These are phyloP conservation scores for Synergus laeviventris DNA, from an alignment of 2,888 invertebrate genomes.

Conservation along the genomic window DNA sequence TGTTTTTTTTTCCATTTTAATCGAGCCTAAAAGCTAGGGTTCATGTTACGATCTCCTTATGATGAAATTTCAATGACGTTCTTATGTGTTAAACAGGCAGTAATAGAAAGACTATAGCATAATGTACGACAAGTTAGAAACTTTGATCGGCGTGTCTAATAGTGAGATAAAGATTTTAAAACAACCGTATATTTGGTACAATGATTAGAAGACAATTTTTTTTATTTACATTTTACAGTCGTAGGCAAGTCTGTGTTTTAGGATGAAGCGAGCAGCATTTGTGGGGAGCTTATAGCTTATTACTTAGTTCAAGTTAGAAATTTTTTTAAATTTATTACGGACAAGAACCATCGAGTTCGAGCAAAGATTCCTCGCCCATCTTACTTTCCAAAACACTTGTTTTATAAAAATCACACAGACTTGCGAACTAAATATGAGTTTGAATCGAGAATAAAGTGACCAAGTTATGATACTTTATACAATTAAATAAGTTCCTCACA, in stretches of 20 bases:
- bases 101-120: conserved; percentile 62
- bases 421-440: not conserved
- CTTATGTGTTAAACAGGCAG: conserved; percentile 63
- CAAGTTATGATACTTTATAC: not conserved
- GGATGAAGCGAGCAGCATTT: not conserved
- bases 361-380: no score
- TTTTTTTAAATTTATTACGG: no score
- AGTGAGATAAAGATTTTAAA: conserved; percentile 58
- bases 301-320: no score
- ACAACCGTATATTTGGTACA: conserved; percentile 62
- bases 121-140: conserved; percentile 60
- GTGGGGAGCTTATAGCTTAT: not conserved
- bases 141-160: conserved; percentile 58
- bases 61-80: conserved; percentile 58
- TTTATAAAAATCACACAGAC: not conserved
- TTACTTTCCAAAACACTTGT: conserved; percentile 45
- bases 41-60: conserved; percentile 55
- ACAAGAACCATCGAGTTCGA: no score
- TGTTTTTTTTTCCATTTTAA: conserved; percentile 46
- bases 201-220: conserved; percentile 62
- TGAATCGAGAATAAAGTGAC: conserved; percentile 5
- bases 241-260: not conserved
- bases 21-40: conserved; percentile 56
- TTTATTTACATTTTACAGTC: conserved; percentile 68
- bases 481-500: conserved; percentile 39